Base-by-base conservation (phyloP, 2,797 vertebrate genomes). In the Peromyscus melanophrys region DNA sequence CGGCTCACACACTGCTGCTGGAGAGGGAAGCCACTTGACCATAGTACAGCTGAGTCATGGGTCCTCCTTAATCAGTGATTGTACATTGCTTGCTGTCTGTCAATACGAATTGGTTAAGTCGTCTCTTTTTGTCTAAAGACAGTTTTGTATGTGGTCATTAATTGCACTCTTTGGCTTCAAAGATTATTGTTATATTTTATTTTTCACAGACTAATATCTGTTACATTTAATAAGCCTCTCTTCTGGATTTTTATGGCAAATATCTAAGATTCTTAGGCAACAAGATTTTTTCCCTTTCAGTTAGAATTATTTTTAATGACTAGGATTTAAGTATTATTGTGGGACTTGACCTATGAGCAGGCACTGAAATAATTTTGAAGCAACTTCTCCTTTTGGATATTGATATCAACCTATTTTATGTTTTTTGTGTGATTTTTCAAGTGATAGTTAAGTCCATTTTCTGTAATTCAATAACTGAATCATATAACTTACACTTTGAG, bases 271-370 rank as follows among this genome's bases (percentile, higher is more conserved):
- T 89, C 12, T 91, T 19, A 82, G 49, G 7, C 16, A 12, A 16
- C 0, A 80, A 59, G 14, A 55, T 89, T 71, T 67, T 77, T 55
- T 25, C 10, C n/a, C 10, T 13, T 87, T 46, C 3, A 67, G 2
- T 80, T 77, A 65, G 63, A 95, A 96, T 81, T 13, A 75, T 95
- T 90, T 84, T 37, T 88, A 95, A 55, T n/a, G 69, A 9, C 13
- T 1, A 89, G 10, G 3, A 92, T 89, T 49, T 0, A 71, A 92
- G 27, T 78, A 78, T 25, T 2, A 80, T 27, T 90, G 14, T 63
- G 76, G 55, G 9, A 31, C 10, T 43, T 88, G 31, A 43, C 25
- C n/a, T 61, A 76, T 29, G 14, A 91, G 11, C 75, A 93, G 71
- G 85, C 75, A 2, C 59, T 69, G 19, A 57, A 78, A 84, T 19